A percentile compares a stretch with the other conserved stretches of the same genome.
phyloP scores from a whole-genome alignment of 2,113 vertebrate species.

The Corythoichthys intestinalis region DNA sequence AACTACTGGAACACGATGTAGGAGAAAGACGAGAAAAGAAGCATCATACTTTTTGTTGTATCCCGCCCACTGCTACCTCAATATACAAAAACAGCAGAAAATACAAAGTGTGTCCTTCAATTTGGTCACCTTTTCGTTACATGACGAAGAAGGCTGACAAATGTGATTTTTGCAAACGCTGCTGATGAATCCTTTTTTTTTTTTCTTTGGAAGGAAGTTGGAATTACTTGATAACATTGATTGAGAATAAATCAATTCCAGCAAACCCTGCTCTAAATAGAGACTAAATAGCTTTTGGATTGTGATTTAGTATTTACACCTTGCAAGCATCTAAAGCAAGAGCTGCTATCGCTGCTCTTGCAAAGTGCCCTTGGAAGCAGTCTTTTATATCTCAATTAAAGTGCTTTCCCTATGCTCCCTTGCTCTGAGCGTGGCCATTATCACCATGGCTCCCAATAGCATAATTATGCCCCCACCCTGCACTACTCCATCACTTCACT shows the following conservation, averaged over 20 bases:
- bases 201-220: constrained; percentile 19
- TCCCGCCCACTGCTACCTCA: constrained; percentile 17
- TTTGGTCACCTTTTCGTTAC: constrained; percentile 21
- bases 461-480: constrained; percentile 61
- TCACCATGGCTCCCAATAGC: constrained; percentile 66
- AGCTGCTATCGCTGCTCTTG: constrained; percentile 50
- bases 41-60: constrained; percentile 22
- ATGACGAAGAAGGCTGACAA: constrained; percentile 19
- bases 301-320: constrained; percentile 51
- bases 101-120: constrained; percentile 6
- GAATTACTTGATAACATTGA: constrained; percentile 31
- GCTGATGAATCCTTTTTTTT: constrained; percentile 20
- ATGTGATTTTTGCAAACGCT: constrained; percentile 33
- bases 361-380: constrained; percentile 60
- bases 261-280: constrained; percentile 36
- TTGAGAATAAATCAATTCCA: constrained; percentile 31
- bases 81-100: constrained; percentile 12
- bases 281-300: constrained; percentile 29
- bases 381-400: constrained; percentile 70
- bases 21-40: constrained; percentile 12
- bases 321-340: constrained; percentile 46
- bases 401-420: constrained; percentile 54
- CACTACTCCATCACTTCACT: constrained; percentile 20
- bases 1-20: constrained; percentile 8
- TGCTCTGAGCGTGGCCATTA: constrained; percentile 59